These are phyloP conservation scores for Drosophila limbata DNA, from an alignment of 2,888 invertebrate species.

Conservation along the genomic window DNA sequence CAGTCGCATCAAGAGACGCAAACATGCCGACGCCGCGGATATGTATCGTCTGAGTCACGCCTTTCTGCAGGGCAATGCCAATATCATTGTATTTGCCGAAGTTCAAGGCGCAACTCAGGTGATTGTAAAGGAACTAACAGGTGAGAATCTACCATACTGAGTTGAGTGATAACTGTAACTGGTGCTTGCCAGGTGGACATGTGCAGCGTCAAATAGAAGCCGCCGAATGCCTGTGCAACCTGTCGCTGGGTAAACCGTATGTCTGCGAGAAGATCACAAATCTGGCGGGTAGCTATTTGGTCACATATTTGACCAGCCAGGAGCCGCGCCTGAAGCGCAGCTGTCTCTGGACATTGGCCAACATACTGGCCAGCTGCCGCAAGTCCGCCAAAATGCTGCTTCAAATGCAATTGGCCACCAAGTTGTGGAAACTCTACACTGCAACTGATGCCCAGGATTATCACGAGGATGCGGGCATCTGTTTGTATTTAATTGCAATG, in stretches of 20 bases:
- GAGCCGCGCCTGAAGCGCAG: conserved; percentile 76
- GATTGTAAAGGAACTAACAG: conserved; percentile 83
- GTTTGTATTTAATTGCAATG: conserved; percentile 70
- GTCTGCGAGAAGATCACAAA: conserved; percentile 82
- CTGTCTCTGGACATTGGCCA: conserved; percentile 83
- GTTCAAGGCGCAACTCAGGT: conserved; percentile 83
- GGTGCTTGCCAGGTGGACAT: conserved; percentile 67
- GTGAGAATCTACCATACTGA: conserved; percentile 39
- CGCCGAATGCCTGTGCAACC: conserved; percentile 83
- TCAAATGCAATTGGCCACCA: conserved; percentile 82
- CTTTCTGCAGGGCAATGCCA: conserved; percentile 80
- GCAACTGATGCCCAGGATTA: conserved; percentile 43
- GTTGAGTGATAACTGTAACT: neutral
- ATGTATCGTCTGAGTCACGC: conserved; percentile 83
- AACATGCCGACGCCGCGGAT: conserved; percentile 82
- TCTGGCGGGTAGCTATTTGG: conserved; percentile 82
- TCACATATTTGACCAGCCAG: conserved; percentile 78
- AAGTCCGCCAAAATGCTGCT: conserved; percentile 74
- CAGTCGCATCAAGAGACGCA: conserved; percentile 82
- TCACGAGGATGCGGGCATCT: conserved; percentile 75
- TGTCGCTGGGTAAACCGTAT: conserved; percentile 81
- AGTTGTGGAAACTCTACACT: conserved; percentile 75
- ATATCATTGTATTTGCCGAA: conserved; percentile 80
- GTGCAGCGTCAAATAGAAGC: conserved; percentile 78
- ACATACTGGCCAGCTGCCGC: conserved; percentile 75